Percentiles rank a stretch among this genome's conserved stretches.
Conservation (phyloP, 2,113 vertebrate genomes). For the Jaculus jaculus region DNA sequence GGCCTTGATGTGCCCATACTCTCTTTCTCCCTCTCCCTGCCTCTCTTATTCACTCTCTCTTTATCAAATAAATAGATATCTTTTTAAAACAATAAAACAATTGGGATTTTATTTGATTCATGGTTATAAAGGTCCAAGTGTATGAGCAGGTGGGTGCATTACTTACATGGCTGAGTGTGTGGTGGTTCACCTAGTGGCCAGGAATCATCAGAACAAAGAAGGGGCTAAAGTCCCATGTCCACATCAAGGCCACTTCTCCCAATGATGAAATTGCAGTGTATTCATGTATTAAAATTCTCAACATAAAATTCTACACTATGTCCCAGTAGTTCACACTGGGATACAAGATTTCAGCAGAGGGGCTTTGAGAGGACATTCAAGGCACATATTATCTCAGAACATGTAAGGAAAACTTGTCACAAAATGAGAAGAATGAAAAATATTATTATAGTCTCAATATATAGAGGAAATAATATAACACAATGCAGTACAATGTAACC, state of each 20-base stretch:
- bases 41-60: too few species aligned
- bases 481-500: not conserved
- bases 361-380: not conserved
- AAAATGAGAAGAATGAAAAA: not conserved
- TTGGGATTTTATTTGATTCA: not conserved
- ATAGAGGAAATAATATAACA: not conserved
- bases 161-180: too few species aligned
- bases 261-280: too few species aligned
- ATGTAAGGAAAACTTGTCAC: not conserved
- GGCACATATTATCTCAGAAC: not conserved
- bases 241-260: not conserved
- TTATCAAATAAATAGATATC: too few species aligned
- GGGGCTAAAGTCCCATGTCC: not conserved
- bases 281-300: too few species aligned
- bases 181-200: not conserved
- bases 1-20: too few species aligned
- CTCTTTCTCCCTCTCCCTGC: too few species aligned
- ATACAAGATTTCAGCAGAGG: not conserved
- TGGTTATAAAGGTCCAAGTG: not conserved
- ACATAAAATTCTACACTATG: not conserved
- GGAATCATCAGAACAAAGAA: not conserved
- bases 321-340: not conserved
- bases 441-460: not conserved
- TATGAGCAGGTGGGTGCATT: accelerated
- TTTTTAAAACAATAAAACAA: too few species aligned